These are phyloP conservation scores for Meleagris gallopavo DNA, from an alignment of 2,113 vertebrate species.

Conservation along the genomic window DNA sequence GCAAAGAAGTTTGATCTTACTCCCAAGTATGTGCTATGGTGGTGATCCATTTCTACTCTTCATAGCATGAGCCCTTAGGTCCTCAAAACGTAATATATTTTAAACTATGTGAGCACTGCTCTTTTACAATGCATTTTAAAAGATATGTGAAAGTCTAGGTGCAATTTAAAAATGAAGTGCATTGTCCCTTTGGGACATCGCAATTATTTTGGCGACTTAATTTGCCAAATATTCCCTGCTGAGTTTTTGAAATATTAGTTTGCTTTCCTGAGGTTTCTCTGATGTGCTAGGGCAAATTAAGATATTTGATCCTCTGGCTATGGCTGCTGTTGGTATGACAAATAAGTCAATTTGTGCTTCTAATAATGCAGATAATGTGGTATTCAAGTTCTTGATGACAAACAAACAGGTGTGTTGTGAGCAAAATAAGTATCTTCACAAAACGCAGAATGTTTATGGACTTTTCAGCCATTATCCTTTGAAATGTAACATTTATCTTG, in stretches of 20 bases:
- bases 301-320: constrained; percentile 50
- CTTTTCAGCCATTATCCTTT: constrained; percentile 69
- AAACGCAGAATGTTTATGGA: constrained; percentile 39
- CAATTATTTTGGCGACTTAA: constrained; percentile 68
- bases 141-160: neutral
- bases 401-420: neutral
- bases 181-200: constrained; percentile 13
- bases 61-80: neutral
- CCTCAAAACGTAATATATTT: neutral
- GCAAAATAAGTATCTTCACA: constrained; percentile 22
- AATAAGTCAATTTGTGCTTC: constrained; percentile 54
- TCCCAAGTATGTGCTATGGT: neutral
- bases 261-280: constrained; percentile 51
- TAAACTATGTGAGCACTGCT: neutral
- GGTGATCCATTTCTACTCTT: neutral
- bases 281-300: constrained; percentile 40
- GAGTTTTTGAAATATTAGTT: constrained; percentile 66
- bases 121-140: constrained; percentile 29
- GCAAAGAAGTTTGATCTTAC: neutral
- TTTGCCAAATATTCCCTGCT: constrained; percentile 35
- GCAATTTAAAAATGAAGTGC: constrained; percentile 29
- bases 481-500: constrained; percentile 77
- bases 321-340: constrained; percentile 16
- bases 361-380: constrained; percentile 4
- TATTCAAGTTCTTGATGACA: neutral